These are phyloP conservation scores for Phyllotreta cruciferae DNA, from an alignment of 2,888 invertebrate genomes.

Conservation along the genomic window DNA sequence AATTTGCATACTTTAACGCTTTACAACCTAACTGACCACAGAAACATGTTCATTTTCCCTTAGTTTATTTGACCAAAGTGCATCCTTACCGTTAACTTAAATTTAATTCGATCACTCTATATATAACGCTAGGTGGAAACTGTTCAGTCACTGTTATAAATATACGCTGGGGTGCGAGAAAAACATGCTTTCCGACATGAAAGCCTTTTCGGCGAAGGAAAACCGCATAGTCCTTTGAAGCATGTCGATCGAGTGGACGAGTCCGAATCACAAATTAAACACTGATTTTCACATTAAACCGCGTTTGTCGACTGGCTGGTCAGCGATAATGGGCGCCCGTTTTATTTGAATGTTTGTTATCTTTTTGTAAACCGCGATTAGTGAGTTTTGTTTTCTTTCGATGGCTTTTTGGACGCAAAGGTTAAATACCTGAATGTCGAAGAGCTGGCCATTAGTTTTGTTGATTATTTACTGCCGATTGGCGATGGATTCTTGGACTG, in stretches of 20 bases:
- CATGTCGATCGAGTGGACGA: conserved; percentile 22
- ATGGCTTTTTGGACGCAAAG: conserved; percentile 9
- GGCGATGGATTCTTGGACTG: no score
- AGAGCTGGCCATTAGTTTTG: no score
- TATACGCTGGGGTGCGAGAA: conserved; percentile 33
- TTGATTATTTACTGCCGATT: no score
- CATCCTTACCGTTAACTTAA: neutral
- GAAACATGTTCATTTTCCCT: no score
- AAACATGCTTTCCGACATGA: conserved; percentile 15
- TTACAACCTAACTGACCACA: no score
- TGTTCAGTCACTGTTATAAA: conserved; percentile 35
- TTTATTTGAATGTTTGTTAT: conserved; percentile 9
- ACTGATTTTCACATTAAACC: neutral
- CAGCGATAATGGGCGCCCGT: neutral
- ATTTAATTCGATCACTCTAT: conserved; percentile 7
- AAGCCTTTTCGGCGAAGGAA: conserved; percentile 15
- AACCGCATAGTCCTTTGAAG: conserved; percentile 39
- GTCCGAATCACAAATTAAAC: conserved; percentile 5
- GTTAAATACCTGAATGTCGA: conserved; percentile 6
- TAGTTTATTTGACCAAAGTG: no score
- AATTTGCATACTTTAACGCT: no score
- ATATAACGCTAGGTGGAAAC: neutral
- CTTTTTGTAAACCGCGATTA: conserved; percentile 7
- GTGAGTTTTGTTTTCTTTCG: conserved; percentile 9
- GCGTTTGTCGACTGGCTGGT: conserved; percentile 5